Evolutionary conservation across 1,140 invertebrate genomes (phyloP), one percentile per base, ranked within the genome.

Genomic region (Lepeophtheirus salmonis): DNA sequence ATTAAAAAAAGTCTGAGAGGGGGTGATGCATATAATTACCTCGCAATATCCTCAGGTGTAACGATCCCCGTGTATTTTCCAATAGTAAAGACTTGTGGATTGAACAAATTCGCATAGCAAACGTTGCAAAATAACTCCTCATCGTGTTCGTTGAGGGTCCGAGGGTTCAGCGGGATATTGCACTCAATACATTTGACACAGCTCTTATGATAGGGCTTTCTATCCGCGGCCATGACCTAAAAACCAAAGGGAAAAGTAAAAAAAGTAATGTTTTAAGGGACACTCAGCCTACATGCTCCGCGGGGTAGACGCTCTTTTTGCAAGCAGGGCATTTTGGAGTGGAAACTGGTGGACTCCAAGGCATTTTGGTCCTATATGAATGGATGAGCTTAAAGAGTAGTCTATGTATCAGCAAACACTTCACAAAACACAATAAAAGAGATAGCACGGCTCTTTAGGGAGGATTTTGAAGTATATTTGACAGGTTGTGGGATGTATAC

Each of bases 141-240:
- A 22, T 56, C 59, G 17, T 61, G 50, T 24, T 61, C 59, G 25
- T 52, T 61, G 13, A 61, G 22, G 13, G 59, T 61, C 13, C 48
- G 14, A 13, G 59, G 50, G 16, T 14, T 25, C 2, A 61, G 51
- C 2, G 14, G 17, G 16, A 18, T 54, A 21, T 24, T 23, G 21
- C 59, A 61, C n/a, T 18, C 14, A 12, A 23, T 18, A 24, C 59
- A 61, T 3, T 53, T 52, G 17, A 61, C 59, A 24, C 59, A 61
- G 2, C 17, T 14, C 3, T 53, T 52, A 24, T 61, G 59, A 18
- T 56, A 54, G 18, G 59, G 59, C 3, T 21, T 54, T 20, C 59
- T 21, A 50, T 61, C 59, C 17, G 59, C 22, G 1, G 59, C 59
- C 50, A 61, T 61, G 21, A 56, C 20, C 55, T 57, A 24, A 1